These are phyloP conservation scores for Aporophyla lueneburgensis DNA, from an alignment of 2,888 invertebrate species.

Conservation along the genomic window DNA sequence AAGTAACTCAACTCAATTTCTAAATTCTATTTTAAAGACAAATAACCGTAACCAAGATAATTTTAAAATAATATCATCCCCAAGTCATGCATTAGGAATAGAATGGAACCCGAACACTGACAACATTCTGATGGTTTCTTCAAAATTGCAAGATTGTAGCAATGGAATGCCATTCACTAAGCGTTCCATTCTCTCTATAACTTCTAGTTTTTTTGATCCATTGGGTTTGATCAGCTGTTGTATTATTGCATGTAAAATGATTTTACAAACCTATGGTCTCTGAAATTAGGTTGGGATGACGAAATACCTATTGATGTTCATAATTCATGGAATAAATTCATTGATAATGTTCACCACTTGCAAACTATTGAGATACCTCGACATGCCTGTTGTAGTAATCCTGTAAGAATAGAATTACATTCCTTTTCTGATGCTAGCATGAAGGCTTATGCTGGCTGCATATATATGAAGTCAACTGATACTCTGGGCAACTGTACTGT, in stretches of 20 bases:
- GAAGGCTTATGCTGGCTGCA: conserved; percentile 26
- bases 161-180: conserved; percentile 19
- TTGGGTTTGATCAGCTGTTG: conserved; percentile 8
- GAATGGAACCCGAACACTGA: conserved; percentile 24
- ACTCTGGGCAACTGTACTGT: conserved; percentile 13
- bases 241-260: conserved; percentile 1
- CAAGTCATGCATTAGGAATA: conserved; percentile 13
- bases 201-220: conserved; percentile 24
- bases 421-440: conserved; percentile 24
- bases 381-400: conserved; percentile 13
- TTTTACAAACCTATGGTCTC: conserved; percentile 11
- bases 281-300: conserved; percentile 27
- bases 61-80: conserved; percentile 5
- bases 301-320: conserved; percentile 3
- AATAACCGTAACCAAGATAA: neutral
- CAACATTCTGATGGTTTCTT: conserved; percentile 19
- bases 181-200: neutral
- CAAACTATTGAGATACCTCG: conserved; percentile 17
- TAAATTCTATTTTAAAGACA: too few species aligned
- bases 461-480: conserved; percentile 13
- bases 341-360: conserved; percentile 14
- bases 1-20: too few species aligned
- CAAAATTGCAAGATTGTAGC: conserved; percentile 12
- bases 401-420: conserved; percentile 15
- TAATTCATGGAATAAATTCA: conserved; percentile 16